Evolutionary conservation across 2,888 invertebrate genomes (phyloP).

Genomic region (Meloe dianella): DNA sequence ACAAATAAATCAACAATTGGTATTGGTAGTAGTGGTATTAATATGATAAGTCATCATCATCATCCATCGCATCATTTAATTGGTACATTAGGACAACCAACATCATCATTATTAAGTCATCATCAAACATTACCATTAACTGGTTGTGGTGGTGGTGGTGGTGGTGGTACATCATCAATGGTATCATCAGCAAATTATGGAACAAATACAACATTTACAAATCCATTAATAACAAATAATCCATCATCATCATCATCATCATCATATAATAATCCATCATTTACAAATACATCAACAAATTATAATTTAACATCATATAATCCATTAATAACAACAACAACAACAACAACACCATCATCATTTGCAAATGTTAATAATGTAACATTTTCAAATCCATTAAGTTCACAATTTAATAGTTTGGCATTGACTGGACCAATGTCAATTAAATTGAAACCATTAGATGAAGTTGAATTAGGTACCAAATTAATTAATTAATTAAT

Average conservation of each 20-base stretch:
- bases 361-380: conserved; percentile 57
- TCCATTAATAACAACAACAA: conserved; percentile 49
- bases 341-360: background rate
- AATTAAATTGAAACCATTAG: conserved; percentile 75
- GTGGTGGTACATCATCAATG: conserved; percentile 46
- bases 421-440: conserved; percentile 59
- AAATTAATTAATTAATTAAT: too few relatives aligned
- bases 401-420: conserved; percentile 65
- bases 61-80: conserved; percentile 42
- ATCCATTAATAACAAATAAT: conserved; percentile 55
- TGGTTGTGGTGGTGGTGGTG: background rate
- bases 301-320: conserved; percentile 58
- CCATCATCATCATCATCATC: conserved; percentile 47
- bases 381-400: conserved; percentile 72
- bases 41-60: background rate
- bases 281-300: conserved; percentile 48
- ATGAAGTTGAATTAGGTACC: conserved; percentile 74
- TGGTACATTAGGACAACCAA: conserved; percentile 48
- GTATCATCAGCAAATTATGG: conserved; percentile 63
- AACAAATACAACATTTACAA: conserved; percentile 63
- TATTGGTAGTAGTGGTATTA: background rate
- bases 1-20: conserved; percentile 19
- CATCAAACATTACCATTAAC: conserved; percentile 18
- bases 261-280: conserved; percentile 54
- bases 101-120: conserved; percentile 36